Evolutionary conservation across 1,140 invertebrate genomes (phyloP).

Genomic region (Glossosoma conforme): DNA sequence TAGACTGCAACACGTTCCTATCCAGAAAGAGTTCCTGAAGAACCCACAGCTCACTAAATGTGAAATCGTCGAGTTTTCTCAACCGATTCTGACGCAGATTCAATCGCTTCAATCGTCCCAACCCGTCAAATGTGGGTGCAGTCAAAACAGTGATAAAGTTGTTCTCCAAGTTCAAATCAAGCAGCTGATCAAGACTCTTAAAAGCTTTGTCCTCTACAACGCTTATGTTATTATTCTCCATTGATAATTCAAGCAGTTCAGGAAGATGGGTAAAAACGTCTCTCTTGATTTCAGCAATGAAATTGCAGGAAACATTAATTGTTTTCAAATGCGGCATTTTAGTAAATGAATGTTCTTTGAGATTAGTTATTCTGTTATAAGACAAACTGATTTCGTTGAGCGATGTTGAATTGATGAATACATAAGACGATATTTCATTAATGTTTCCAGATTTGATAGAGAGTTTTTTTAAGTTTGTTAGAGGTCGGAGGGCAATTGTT

Average conservation of each 20-base stretch:
- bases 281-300: slow-evolving; percentile 63
- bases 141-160: slow-evolving; percentile 67
- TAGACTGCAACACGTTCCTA: slow-evolving; percentile 59
- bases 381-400: slow-evolving; percentile 61
- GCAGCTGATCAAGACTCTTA: slow-evolving; percentile 56
- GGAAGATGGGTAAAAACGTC: slow-evolving; percentile 66
- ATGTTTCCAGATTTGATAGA: slow-evolving; percentile 68
- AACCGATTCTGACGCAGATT: slow-evolving; percentile 66
- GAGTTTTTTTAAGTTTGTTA: slow-evolving; percentile 60
- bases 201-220: slow-evolving; percentile 67
- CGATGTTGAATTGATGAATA: slow-evolving; percentile 65
- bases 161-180: slow-evolving; percentile 62
- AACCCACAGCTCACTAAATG: slow-evolving; percentile 67
- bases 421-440: slow-evolving; percentile 57
- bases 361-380: slow-evolving; percentile 59
- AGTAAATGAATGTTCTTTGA: slow-evolving; percentile 63
- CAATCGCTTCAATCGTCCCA: slow-evolving; percentile 59
- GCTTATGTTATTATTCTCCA: slow-evolving; percentile 70
- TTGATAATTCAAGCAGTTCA: slow-evolving; percentile 57
- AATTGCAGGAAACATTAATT: slow-evolving; percentile 66
- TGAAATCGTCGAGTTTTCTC: slow-evolving; percentile 65
- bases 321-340: slow-evolving; percentile 59
- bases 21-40: slow-evolving; percentile 67
- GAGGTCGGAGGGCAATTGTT: slow-evolving; percentile 57
- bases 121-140: slow-evolving; percentile 63